Conservation (phyloP, 2,888 invertebrate genomes). For the Ditylenchus weischeri region DNA sequence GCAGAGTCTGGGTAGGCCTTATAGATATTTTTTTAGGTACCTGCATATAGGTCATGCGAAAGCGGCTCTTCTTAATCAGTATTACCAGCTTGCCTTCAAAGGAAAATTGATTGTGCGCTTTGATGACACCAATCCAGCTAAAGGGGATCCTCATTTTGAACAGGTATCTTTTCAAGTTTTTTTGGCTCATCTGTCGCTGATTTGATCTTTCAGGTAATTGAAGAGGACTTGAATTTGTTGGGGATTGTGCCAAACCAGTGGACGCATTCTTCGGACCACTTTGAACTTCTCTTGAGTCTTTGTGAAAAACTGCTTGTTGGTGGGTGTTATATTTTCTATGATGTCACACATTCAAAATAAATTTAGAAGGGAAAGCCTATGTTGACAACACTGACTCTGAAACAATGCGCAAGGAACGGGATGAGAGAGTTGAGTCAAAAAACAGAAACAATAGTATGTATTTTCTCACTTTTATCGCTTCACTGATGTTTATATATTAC, state of each 20-base stretch:
- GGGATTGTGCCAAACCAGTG: constrained; percentile 87
- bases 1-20: too few relatives aligned
- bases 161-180: constrained; percentile 66
- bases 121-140: constrained; percentile 98
- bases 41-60: constrained; percentile 98
- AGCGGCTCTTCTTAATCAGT: constrained; percentile 93
- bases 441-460: constrained; percentile 45
- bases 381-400: constrained; percentile 93
- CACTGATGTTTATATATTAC: too few relatives aligned
- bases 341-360: too few relatives aligned
- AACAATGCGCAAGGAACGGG: constrained; percentile 88
- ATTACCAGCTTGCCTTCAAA: constrained; percentile 86
- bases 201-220: constrained; percentile 67
- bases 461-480: too few relatives aligned
- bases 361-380: constrained; percentile 75
- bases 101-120: constrained; percentile 96
- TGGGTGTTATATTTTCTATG: constrained; percentile 44
- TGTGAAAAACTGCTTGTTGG: constrained; percentile 78
- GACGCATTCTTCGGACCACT: constrained; percentile 93
- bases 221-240: constrained; percentile 85
- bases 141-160: constrained; percentile 94
- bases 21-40: constrained; percentile 64
- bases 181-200: too few relatives aligned
- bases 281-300: constrained; percentile 81
- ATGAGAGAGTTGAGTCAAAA: constrained; percentile 76